Evolutionary conservation across 1,140 invertebrate genomes (phyloP).

Genomic region (Pseudobourletiella spinata): DNA sequence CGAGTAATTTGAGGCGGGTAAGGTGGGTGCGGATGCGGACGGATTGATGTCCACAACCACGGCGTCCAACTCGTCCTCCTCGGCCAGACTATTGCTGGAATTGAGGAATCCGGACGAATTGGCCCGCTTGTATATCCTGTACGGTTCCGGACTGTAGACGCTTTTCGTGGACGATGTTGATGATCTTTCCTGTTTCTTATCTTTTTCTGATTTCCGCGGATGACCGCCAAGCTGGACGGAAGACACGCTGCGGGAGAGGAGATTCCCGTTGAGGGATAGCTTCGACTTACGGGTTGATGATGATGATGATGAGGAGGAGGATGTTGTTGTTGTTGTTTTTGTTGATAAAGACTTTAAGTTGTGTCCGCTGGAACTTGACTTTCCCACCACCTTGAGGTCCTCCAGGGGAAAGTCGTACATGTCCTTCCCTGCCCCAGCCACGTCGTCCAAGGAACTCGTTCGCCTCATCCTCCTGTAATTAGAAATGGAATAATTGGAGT

Average conservation of each 20-base stretch:
- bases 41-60: background rate
- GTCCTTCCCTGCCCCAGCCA: background rate
- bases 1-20: background rate
- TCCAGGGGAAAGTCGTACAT: background rate
- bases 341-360: background rate
- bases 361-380: conserved; percentile 1
- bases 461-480: conserved; percentile 26
- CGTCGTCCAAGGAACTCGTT: background rate
- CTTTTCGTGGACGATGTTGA: background rate
- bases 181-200: background rate
- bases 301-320: background rate
- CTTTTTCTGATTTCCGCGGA: too few species aligned
- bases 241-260: background rate
- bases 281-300: background rate
- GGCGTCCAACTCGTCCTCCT: background rate
- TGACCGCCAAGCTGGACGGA: background rate
- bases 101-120: background rate
- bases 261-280: background rate
- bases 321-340: background rate
- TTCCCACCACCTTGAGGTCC: background rate
- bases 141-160: background rate
- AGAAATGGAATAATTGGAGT: too few species aligned
- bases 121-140: background rate
- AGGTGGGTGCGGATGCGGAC: background rate
- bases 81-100: background rate